Conservation (phyloP, 2,797 vertebrate genomes). For the Avahi laniger region DNA sequence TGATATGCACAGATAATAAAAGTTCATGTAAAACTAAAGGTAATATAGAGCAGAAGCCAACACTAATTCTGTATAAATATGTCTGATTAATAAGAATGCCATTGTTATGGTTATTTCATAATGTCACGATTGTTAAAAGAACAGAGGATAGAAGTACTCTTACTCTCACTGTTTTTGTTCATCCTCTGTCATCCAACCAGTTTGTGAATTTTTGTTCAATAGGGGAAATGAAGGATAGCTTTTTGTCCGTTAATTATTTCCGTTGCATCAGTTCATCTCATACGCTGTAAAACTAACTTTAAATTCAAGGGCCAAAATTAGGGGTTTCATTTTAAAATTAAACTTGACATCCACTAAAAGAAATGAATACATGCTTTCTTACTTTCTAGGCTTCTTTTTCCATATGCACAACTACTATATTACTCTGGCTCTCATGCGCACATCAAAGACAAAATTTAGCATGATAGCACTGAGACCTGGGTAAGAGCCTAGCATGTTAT, state of each 20-base stretch:
- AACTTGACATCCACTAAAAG: constrained; percentile 43
- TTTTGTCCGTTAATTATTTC: constrained; percentile 50
- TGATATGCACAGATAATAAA: constrained; percentile 74
- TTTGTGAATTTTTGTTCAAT: constrained; percentile 59
- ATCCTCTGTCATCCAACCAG: constrained; percentile 51
- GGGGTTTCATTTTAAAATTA: constrained; percentile 58
- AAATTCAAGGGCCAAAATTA: not conserved
- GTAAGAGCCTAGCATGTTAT: not conserved
- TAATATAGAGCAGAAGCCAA: constrained; percentile 77
- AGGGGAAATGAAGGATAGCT: constrained; percentile 50
- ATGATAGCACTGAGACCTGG: not conserved
- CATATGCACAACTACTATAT: not conserved
- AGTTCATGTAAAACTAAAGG: constrained; percentile 78
- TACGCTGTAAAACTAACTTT: constrained; percentile 64
- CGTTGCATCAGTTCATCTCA: constrained; percentile 45
- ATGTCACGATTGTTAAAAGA: constrained; percentile 69
- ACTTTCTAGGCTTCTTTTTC: constrained; percentile 13
- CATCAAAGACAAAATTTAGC: constrained; percentile 10
- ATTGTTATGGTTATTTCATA: constrained; percentile 70
- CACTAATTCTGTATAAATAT: constrained; percentile 81
- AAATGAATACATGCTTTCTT: not conserved
- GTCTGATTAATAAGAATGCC: constrained; percentile 69
- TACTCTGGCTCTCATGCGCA: not conserved
- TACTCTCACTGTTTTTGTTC: constrained; percentile 58
- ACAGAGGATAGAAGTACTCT: constrained; percentile 50